phyloP scores from a whole-genome alignment of 2,113 vertebrate species.

The Cottus gobio region DNA sequence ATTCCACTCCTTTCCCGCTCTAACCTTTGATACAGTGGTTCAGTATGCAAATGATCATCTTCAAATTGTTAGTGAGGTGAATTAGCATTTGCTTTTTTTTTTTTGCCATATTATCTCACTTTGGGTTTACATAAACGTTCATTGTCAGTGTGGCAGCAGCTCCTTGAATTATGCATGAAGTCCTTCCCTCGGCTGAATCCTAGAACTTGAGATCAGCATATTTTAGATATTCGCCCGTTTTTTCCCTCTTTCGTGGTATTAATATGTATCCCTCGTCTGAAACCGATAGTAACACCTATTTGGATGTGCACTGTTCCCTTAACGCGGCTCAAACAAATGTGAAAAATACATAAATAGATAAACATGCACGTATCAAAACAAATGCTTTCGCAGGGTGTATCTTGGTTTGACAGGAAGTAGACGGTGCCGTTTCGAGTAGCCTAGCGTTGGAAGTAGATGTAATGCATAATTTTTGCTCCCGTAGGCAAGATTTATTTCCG shows the following conservation, averaged over 20 bases:
- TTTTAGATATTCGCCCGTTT: conserved; percentile 75
- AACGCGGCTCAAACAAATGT: conserved; percentile 14
- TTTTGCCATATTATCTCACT: conserved; percentile 77
- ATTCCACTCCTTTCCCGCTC: conserved; percentile 70
- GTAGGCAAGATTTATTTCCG: conserved; percentile 22
- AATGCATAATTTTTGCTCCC: conserved; percentile 23
- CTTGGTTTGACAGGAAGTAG: conserved; percentile 12
- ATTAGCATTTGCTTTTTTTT: conserved; percentile 78
- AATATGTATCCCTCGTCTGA: conserved; percentile 69
- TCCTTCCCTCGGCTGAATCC: conserved; percentile 66
- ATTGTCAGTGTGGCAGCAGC: conserved; percentile 66
- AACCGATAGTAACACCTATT: conserved; percentile 68
- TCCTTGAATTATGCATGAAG: conserved; percentile 81
- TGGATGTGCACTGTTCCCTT: neutral
- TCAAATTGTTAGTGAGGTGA: conserved; percentile 79
- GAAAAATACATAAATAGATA: conserved; percentile 40
- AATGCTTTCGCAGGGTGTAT: conserved; percentile 36
- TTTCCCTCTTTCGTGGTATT: conserved; percentile 61
- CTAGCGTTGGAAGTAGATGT: neutral
- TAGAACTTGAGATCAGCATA: conserved; percentile 77
- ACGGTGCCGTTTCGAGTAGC: neutral
- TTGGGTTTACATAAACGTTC: conserved; percentile 83
- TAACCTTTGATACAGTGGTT: conserved; percentile 75
- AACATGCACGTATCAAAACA: conserved; percentile 43
- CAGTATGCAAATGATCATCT: conserved; percentile 76